Evolutionary conservation across 2,797 vertebrate species (phyloP), one percentile per base, ranked within the genome.

Genomic region (Poecile montanus): DNA sequence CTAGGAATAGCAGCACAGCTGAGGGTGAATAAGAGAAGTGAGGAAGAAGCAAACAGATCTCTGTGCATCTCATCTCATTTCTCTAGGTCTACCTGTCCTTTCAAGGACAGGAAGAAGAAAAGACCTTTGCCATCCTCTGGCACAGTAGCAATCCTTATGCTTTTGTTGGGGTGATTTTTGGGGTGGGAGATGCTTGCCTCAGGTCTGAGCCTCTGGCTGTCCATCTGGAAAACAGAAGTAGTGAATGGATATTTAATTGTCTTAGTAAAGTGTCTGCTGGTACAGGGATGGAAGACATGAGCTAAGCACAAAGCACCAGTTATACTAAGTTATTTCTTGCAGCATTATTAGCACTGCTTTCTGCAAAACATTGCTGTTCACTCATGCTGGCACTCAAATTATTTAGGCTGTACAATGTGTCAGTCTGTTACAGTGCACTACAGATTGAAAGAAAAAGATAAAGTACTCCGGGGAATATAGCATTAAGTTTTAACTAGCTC

Each of bases 1-100:
- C 95, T 96, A 94, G 75, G 81, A 88, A 91, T 48, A 94, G 42
- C 47, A 60, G 34, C 63, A 66, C 65, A 88, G 62, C 20, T 61
- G 77, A 62, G 58, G 62, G 67, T 32, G 54, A 77, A 25, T 47
- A 63, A 57, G 42, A 73, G 32, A 53, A 22, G 21, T 38, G 51
- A 76, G 32, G 6, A 71, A 89, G 76, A 71, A 66, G 57, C 51
- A 78, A 56, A 58, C 17, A 82, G 81, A 70, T 25, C 54, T 75
- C 20, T 77, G 27, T 84, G 65, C 65, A 23, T 67, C 51, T 71
- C 20, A 1, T 65, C 18, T 91, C 50, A 23, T 86, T 32, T 71
- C 57, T 89, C 66, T 71, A 29, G 89, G 83, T 36, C 38, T 79
- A 79, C n/a, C 32, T 56, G 10, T 32, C 65, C 40, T 73, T 65